Conservation (phyloP, 2,888 invertebrate genomes). For the Tenthredo notha region DNA sequence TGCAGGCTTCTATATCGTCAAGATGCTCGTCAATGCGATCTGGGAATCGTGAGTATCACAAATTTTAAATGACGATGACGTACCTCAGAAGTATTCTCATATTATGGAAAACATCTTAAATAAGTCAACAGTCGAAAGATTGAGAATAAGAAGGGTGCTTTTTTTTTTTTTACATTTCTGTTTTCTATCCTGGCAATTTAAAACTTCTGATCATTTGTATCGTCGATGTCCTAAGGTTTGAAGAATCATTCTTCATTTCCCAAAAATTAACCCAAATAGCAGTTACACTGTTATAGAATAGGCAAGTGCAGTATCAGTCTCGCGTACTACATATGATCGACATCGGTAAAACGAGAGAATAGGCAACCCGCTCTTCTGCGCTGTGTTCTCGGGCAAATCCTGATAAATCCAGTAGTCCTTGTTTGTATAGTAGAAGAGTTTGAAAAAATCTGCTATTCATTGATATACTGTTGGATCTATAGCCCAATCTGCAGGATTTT, state of each 20-base stretch:
- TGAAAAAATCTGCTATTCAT: not conserved
- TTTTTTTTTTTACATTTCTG: too few species aligned
- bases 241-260: not conserved
- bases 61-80: not conserved
- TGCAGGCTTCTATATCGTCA: slow-evolving; percentile 80
- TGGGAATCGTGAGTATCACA: slow-evolving; percentile 70
- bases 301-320: not conserved
- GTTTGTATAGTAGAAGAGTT: not conserved
- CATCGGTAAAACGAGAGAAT: not conserved
- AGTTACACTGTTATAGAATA: not conserved
- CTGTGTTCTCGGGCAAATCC: not conserved
- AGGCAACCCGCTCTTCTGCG: not conserved
- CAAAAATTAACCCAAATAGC: not conserved
- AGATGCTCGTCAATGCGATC: slow-evolving; percentile 77
- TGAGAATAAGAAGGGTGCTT: not conserved
- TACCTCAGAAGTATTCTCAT: not conserved
- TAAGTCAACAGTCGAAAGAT: not conserved
- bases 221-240: not conserved
- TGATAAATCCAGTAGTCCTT: not conserved
- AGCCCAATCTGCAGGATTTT: not conserved
- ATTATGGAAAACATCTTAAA: not conserved
- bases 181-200: too few species aligned
- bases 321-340: not conserved
- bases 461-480: not conserved
- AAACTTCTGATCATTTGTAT: not conserved